Base-by-base conservation (phyloP, 2,797 vertebrate species). In the Poecile montanus region DNA sequence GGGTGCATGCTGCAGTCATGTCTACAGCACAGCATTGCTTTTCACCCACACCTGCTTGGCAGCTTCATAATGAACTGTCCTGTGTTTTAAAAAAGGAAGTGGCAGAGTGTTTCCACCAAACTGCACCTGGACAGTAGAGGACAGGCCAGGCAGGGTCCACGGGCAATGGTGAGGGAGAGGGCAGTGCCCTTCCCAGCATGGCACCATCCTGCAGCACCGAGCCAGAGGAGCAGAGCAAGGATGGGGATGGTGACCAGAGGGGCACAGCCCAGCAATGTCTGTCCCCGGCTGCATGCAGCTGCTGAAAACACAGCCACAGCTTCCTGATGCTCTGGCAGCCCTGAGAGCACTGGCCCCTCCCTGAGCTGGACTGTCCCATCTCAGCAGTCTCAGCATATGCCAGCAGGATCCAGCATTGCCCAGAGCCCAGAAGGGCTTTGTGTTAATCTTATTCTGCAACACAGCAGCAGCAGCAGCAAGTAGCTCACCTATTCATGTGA, bases 1-100 rank as follows among this genome's bases (percentile, higher is more conserved):
- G 1, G 34, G 16, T 32, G 26, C 34, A 7, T 0, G 1, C 42
- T 54, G 60, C 57, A 17, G 25, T 38, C 3, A 0, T n/a, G 21
- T 11, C 67, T 27, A 29, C 7, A 30, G 63, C 1, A 1, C 8
- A 48, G 32, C 6, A 2, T 4, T 48, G 40, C 34, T 73, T 79
- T 75, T 51, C 50, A 68, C 20, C 32, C 62, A 15, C n/a, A 57
- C 16, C 42, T 82, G 51, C 78, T 50, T 45, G 50, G 42, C 30
- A 29, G 7, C 7, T 44, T 62, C 6, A 1, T 38, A 13, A 57
- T 14, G 18, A 81, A 11, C 20, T 10, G 2, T 25, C 15, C 36
- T 4, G 19, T 20, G 6, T 22, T 75, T 78, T 29, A 3, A 53
- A 56, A 61, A 77, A 72, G 18, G 60, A 38, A 30, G 4, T 18